These are phyloP conservation scores for Eupleurogrammus muticus DNA, from an alignment of 2,797 vertebrate genomes.

Conservation along the genomic window DNA sequence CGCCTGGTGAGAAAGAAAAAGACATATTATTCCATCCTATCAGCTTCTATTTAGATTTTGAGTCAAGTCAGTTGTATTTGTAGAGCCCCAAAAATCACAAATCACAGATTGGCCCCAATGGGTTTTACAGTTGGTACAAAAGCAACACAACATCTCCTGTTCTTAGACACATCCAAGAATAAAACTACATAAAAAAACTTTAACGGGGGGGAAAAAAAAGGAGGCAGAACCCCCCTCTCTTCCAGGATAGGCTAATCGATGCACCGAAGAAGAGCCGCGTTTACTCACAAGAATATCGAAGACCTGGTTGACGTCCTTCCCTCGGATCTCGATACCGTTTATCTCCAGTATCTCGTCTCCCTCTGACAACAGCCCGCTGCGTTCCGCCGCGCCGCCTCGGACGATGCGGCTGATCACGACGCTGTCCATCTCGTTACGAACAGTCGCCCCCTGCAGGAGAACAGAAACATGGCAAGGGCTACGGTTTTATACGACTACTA, in stretches of 20 bases:
- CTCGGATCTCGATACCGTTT: slow-evolving; percentile 95
- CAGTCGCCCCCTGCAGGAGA: slow-evolving; percentile 91
- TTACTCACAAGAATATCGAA: slow-evolving; percentile 94
- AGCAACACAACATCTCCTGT: too few relatives aligned
- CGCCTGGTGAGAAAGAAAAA: slow-evolving; percentile 83
- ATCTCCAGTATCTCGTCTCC: slow-evolving; percentile 98
- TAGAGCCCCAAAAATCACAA: too few relatives aligned
- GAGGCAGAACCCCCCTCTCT: too few relatives aligned
- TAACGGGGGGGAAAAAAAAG: too few relatives aligned
- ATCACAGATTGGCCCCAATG: too few relatives aligned
- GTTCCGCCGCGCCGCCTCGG: slow-evolving; percentile 95
- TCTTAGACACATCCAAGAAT: too few relatives aligned
- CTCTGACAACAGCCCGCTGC: slow-evolving; percentile 93
- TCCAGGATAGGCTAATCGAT: too few relatives aligned
- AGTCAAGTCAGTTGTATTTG: too few relatives aligned
- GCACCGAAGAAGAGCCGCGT: background rate
- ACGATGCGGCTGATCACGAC: slow-evolving; percentile 98
- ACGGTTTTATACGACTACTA: too few relatives aligned
- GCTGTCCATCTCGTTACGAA: slow-evolving; percentile 97
- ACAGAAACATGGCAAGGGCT: background rate
- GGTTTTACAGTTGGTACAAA: too few relatives aligned
- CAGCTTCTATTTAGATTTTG: too few relatives aligned
- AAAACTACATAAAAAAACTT: too few relatives aligned
- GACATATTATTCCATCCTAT: background rate
- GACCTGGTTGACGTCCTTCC: slow-evolving; percentile 98